These are phyloP conservation scores for Pogonomyrmex barbatus DNA, from an alignment of 1,140 invertebrate species.

Conservation along the genomic window DNA sequence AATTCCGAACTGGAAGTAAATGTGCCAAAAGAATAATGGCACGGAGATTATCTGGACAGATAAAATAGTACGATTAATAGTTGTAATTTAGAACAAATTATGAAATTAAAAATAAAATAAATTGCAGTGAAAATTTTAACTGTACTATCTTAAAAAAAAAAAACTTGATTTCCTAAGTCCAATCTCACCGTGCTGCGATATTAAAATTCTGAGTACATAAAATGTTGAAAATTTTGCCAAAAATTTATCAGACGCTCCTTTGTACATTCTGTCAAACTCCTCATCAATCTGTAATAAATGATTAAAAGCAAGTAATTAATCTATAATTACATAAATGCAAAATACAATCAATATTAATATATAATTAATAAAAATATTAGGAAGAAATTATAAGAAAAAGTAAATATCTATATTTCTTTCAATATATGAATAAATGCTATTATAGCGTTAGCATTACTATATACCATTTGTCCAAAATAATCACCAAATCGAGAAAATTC, in stretches of 20 bases:
- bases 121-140: neutral
- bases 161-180: conserved; percentile 3
- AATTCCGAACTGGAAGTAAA: neutral
- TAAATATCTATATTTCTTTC: too few species aligned
- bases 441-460: neutral
- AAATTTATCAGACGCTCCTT: conserved; percentile 20
- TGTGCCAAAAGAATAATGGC: neutral
- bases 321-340: too few species aligned
- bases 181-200: neutral
- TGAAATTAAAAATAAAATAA: too few species aligned
- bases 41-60: neutral
- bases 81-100: too few species aligned
- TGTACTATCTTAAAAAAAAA: conserved; percentile 32
- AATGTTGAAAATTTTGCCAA: conserved; percentile 3
- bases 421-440: too few species aligned
- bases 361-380: neutral
- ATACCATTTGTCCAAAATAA: conserved; percentile 22
- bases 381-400: too few species aligned
- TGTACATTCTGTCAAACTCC: conserved; percentile 2
- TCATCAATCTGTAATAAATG: neutral
- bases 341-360: neutral
- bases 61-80: too few species aligned
- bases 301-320: neutral
- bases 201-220: conserved; percentile 28
- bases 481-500: conserved; percentile 1